phyloP scores from a whole-genome alignment of 2,888 invertebrate genomes.

The Anaspis maculata region DNA sequence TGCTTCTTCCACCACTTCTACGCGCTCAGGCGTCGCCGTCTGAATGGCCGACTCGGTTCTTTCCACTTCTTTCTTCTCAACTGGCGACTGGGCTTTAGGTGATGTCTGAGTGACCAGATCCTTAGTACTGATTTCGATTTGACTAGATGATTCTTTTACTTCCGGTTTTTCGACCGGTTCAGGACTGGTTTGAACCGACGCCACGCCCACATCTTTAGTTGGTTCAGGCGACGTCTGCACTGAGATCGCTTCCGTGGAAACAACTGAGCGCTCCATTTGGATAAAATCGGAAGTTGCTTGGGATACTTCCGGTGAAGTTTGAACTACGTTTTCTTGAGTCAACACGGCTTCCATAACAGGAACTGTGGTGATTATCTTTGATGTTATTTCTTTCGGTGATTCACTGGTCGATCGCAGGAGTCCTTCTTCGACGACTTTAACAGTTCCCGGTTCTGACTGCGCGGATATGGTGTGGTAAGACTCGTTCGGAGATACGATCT shows the following conservation, averaged over 20 bases:
- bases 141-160: slow-evolving; percentile 40
- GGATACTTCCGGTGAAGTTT: slow-evolving; percentile 50
- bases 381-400: slow-evolving; percentile 46
- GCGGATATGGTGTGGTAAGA: slow-evolving; percentile 54
- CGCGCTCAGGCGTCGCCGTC: slow-evolving; percentile 36
- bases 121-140: slow-evolving; percentile 37
- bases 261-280: slow-evolving; percentile 39
- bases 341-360: slow-evolving; percentile 51
- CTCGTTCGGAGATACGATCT: slow-evolving; percentile 48
- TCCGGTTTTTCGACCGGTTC: slow-evolving; percentile 37
- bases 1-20: slow-evolving; percentile 30
- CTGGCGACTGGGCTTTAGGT: slow-evolving; percentile 21
- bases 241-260: slow-evolving; percentile 35
- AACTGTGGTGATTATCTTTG: slow-evolving; percentile 45
- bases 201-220: slow-evolving; percentile 39
- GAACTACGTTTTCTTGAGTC: slow-evolving; percentile 49
- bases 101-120: slow-evolving; percentile 45
- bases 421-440: slow-evolving; percentile 60
- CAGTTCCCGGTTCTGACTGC: slow-evolving; percentile 49
- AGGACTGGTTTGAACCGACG: slow-evolving; percentile 50
- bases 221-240: slow-evolving; percentile 48
- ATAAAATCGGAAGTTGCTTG: slow-evolving; percentile 24
- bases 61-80: slow-evolving; percentile 22
- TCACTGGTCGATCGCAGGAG: slow-evolving; percentile 50
- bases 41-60: slow-evolving; percentile 42